These are phyloP conservation scores for Aleiodes testaceus DNA, from an alignment of 2,888 invertebrate species.

Conservation along the genomic window DNA sequence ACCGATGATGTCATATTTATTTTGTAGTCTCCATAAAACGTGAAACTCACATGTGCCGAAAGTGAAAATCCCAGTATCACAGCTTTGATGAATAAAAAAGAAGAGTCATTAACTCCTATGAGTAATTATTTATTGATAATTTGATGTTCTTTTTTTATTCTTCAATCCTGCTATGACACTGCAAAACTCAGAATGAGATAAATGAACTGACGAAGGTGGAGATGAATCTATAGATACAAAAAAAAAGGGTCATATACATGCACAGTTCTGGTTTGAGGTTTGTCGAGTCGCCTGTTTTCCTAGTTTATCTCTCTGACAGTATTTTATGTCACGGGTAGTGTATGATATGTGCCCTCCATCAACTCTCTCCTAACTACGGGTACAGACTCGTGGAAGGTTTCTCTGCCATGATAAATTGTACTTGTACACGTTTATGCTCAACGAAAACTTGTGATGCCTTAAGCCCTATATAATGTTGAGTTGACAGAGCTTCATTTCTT, in stretches of 20 bases:
- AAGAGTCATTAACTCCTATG: constrained; percentile 34
- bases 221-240: neutral
- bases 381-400: constrained; percentile 30
- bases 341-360: constrained; percentile 36
- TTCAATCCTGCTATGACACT: neutral
- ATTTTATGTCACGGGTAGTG: constrained; percentile 45
- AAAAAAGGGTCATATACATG: neutral
- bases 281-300: constrained; percentile 45
- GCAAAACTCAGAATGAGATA: constrained; percentile 40
- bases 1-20: constrained; percentile 17
- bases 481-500: neutral
- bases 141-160: constrained; percentile 6
- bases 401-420: constrained; percentile 34
- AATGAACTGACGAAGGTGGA: constrained; percentile 3
- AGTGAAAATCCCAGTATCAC: constrained; percentile 9
- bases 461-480: constrained; percentile 9
- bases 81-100: constrained; percentile 37
- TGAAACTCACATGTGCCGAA: constrained; percentile 25
- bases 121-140: constrained; percentile 15
- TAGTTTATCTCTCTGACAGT: constrained; percentile 50
- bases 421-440: constrained; percentile 35
- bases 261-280: constrained; percentile 24
- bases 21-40: constrained; percentile 9
- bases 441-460: constrained; percentile 28
- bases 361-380: neutral